Conservation (phyloP, 2,797 vertebrate species). For the Tenualosa thibaudeaui region DNA sequence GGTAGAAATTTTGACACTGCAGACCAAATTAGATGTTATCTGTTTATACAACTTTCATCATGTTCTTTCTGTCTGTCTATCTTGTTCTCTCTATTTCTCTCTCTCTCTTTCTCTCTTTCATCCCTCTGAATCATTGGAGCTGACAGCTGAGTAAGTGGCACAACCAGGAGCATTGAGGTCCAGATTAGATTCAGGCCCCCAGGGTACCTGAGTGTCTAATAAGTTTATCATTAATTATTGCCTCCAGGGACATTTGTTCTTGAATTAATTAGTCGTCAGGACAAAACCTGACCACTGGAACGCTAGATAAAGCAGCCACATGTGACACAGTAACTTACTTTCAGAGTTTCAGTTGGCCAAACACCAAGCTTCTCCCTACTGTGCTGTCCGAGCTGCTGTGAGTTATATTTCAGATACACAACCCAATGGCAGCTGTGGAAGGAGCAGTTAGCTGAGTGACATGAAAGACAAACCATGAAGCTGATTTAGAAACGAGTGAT, state of each 20-base stretch:
- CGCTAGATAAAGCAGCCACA: constrained; percentile 42
- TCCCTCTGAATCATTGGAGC: constrained; percentile 59
- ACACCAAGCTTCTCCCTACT: not conserved
- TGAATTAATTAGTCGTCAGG: constrained; percentile 69
- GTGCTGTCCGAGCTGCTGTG: not conserved
- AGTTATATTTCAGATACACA: constrained; percentile 12
- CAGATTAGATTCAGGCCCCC: constrained; percentile 53
- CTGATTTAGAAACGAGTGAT: not conserved
- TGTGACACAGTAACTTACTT: constrained; percentile 53
- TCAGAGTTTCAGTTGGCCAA: constrained; percentile 3
- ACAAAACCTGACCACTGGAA: constrained; percentile 57
- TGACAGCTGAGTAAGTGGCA: constrained; percentile 66
- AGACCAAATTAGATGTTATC: not conserved
- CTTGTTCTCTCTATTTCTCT: not conserved
- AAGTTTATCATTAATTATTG: constrained; percentile 76
- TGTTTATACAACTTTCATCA: constrained; percentile 2
- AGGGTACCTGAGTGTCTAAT: constrained; percentile 65
- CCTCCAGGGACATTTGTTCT: constrained; percentile 72
- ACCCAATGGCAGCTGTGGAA: not conserved
- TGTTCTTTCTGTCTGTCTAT: not conserved
- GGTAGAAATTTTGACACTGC: not conserved
- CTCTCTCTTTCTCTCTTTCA: not conserved
- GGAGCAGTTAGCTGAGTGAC: not conserved
- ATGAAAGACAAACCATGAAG: not conserved
- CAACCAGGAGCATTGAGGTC: constrained; percentile 58